phyloP scores from a whole-genome alignment of 1,140 invertebrate genomes.

The Hirudo medicinalis region DNA sequence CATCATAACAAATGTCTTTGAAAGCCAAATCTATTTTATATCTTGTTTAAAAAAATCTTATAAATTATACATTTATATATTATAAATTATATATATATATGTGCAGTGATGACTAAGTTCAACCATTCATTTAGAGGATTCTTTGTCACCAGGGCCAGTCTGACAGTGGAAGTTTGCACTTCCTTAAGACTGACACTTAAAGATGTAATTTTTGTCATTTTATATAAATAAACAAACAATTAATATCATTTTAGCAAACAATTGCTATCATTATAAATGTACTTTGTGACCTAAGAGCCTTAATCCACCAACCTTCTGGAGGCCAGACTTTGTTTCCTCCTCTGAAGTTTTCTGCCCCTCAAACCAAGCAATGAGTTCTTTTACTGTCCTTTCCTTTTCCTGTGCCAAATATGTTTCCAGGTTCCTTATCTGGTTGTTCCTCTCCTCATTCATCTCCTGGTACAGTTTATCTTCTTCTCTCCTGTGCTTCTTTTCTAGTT shows the following conservation, averaged over 20 bases:
- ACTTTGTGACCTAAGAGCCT: not conserved
- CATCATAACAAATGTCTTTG: not conserved
- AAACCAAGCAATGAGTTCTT: slow-evolving; percentile 31
- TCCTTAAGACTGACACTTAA: too few relatives aligned
- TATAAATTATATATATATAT: slow-evolving; percentile 25
- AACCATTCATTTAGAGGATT: too few relatives aligned
- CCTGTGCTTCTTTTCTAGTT: slow-evolving; percentile 33
- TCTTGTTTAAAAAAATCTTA: slow-evolving; percentile 15
- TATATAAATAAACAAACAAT: not conserved
- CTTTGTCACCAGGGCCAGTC: too few relatives aligned
- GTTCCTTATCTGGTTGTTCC: slow-evolving; percentile 28
- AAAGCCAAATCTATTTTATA: not conserved
- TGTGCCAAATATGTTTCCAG: slow-evolving; percentile 32
- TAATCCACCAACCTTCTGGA: slow-evolving; percentile 23
- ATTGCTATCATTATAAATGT: not conserved
- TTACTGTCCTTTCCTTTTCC: slow-evolving; percentile 33
- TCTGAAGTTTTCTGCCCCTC: slow-evolving; percentile 27
- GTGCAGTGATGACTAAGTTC: too few relatives aligned
- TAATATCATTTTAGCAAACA: not conserved
- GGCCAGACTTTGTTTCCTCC: slow-evolving; percentile 23
- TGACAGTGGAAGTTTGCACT: too few relatives aligned
- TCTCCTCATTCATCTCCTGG: slow-evolving; percentile 30
- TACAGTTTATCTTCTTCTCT: slow-evolving; percentile 36
- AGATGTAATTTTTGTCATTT: too few relatives aligned
- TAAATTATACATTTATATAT: slow-evolving; percentile 24